phyloP scores from a whole-genome alignment of 2,797 vertebrate genomes.

The Malacoctenus gilli region DNA sequence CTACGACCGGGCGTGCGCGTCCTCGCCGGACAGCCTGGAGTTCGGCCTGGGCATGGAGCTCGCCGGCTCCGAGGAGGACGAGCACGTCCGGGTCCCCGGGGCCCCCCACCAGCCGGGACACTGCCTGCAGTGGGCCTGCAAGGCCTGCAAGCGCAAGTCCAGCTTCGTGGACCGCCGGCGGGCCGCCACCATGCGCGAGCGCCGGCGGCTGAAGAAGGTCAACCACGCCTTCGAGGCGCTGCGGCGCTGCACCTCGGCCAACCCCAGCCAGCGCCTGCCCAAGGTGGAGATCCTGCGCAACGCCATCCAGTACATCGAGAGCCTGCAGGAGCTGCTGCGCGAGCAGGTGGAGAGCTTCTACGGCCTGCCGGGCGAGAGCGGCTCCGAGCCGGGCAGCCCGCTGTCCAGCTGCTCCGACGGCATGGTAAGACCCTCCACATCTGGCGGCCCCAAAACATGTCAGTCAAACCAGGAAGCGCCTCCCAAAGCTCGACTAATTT shows the following conservation, averaged over 20 bases:
- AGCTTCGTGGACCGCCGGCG: conserved; percentile 91
- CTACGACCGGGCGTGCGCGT: conserved; percentile 88
- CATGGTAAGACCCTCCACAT: conserved; percentile 84
- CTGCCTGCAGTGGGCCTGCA: conserved; percentile 98
- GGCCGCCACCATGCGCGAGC: conserved; percentile 97
- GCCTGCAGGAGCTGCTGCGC: conserved; percentile 92
- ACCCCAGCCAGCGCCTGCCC: conserved; percentile 94
- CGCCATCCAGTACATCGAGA: conserved; percentile 97
- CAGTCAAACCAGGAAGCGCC: too few relatives aligned
- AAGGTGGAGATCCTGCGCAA: conserved; percentile 99
- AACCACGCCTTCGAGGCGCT: conserved; percentile 97
- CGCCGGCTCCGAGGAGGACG: conserved; percentile 87
- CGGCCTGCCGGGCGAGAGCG: conserved; percentile 85
- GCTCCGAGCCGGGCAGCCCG: conserved; percentile 92
- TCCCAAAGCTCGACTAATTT: too few relatives aligned
- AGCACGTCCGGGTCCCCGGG: conserved; percentile 88
- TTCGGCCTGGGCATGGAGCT: conserved; percentile 81
- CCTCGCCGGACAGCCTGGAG: conserved; percentile 88
- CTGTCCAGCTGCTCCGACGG: conserved; percentile 93
- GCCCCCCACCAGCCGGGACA: conserved; percentile 91
- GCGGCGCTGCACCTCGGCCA: conserved; percentile 91
- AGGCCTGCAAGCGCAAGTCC: conserved; percentile 95
- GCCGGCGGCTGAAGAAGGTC: conserved; percentile 95
- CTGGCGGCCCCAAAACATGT: too few relatives aligned
- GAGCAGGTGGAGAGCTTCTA: conserved; percentile 96